These are phyloP conservation scores for Orchesella flavescens DNA, from an alignment of 2,888 invertebrate genomes.

Conservation along the genomic window DNA sequence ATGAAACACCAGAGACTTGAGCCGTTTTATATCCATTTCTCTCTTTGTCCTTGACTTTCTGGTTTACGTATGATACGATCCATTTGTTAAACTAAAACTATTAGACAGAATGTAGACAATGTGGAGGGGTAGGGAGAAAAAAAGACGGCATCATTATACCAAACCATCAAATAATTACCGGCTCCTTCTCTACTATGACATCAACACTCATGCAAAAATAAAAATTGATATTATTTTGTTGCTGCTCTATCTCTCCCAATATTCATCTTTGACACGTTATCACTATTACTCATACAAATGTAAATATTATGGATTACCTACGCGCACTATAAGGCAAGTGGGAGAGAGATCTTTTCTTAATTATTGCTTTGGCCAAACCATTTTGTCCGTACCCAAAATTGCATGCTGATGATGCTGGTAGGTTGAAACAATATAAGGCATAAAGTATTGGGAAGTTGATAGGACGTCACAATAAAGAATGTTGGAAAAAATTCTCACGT, in stretches of 20 bases:
- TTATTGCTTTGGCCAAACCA: constrained; percentile 14
- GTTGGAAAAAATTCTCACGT: constrained; percentile 1
- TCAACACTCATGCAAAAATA: constrained; percentile 14
- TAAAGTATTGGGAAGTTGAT: constrained; percentile 15
- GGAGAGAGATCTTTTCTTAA: not conserved
- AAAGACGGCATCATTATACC: constrained; percentile 30
- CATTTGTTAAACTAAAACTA: too few species aligned
- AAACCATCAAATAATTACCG: constrained; percentile 49
- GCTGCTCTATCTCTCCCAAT: not conserved
- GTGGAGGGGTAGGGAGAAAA: too few species aligned
- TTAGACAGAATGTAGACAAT: too few species aligned
- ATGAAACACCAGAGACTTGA: constrained; percentile 10
- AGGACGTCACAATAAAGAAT: constrained; percentile 15
- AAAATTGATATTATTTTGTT: not conserved
- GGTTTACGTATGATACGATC: too few species aligned
- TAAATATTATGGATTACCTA: not conserved
- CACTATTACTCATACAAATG: not conserved
- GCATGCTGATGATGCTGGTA: not conserved
- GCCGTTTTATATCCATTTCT: constrained; percentile 43
- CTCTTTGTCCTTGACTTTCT: constrained; percentile 39
- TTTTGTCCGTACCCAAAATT: constrained; percentile 17
- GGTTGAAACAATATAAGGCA: constrained; percentile 18
- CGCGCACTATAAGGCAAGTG: not conserved
- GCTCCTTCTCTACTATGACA: constrained; percentile 12
- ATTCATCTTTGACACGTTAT: not conserved